Conservation (phyloP, 1,140 invertebrate species). For the Sinella curviseta region DNA sequence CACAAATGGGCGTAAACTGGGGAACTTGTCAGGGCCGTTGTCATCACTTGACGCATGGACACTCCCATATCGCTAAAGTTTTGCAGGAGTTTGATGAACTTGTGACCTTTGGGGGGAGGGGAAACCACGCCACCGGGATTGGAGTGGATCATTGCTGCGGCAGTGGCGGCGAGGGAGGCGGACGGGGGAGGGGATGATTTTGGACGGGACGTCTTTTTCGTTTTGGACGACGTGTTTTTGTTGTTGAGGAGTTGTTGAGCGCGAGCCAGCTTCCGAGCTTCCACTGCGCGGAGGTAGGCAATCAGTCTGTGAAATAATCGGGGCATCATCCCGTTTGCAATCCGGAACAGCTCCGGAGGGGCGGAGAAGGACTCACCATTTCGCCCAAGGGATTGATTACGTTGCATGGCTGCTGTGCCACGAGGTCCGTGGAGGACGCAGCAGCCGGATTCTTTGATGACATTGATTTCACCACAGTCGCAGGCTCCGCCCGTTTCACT, state of each 20-base stretch:
- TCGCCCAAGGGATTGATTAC: neutral
- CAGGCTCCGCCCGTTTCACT: conserved; percentile 96
- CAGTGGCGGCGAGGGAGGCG: neutral
- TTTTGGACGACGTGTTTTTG: neutral
- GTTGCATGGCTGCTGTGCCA: neutral
- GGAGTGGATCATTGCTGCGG: neutral
- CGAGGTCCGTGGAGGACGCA: conserved; percentile 29
- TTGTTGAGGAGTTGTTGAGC: neutral
- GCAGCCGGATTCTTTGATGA: conserved; percentile 89
- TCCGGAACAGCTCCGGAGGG: conserved; percentile 67
- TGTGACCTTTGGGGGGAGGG: conserved; percentile 78
- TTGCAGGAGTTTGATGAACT: conserved; percentile 82
- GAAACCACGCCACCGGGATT: conserved; percentile 45
- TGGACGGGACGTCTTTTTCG: neutral
- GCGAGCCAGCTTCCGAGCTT: neutral
- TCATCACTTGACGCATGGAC: conserved; percentile 88
- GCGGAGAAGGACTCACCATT: conserved; percentile 35
- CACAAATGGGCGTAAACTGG: conserved; percentile 58
- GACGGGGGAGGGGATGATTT: neutral
- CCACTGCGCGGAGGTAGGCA: neutral
- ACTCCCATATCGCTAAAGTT: conserved; percentile 92
- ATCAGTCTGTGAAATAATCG: conserved; percentile 82
- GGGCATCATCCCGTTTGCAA: conserved; percentile 91
- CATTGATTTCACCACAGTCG: conserved; percentile 94
- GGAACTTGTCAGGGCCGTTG: conserved; percentile 79